Conservation (phyloP, 2,797 vertebrate species). For the Discoglossus pictus region DNA sequence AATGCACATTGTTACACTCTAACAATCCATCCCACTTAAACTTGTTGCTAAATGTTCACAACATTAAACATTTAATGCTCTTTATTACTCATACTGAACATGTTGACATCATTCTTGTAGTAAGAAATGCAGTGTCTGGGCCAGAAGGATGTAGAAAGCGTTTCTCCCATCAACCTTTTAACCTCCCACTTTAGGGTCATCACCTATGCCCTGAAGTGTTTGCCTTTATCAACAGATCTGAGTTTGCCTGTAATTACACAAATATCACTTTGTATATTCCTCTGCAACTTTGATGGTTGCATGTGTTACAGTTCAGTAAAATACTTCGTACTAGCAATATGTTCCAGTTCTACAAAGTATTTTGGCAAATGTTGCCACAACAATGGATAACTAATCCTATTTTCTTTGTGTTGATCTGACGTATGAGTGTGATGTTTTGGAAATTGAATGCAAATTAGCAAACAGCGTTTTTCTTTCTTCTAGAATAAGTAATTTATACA, state of each 20-base stretch:
- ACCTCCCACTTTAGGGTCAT: constrained; percentile 38
- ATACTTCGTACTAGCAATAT: constrained; percentile 2
- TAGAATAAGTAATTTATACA: too few species aligned
- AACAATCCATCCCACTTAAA: too few species aligned
- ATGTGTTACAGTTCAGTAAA: constrained; percentile 7
- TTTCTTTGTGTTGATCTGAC: background rate
- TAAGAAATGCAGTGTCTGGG: background rate
- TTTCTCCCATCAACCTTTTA: constrained; percentile 41
- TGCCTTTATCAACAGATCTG: constrained; percentile 27
- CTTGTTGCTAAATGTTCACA: too few species aligned
- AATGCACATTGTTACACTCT: too few species aligned
- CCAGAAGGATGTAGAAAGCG: background rate
- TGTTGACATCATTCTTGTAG: constrained; percentile 6
- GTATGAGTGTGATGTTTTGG: too few species aligned
- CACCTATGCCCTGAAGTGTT: constrained; percentile 38
- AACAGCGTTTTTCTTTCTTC: too few species aligned
- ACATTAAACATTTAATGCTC: too few species aligned
- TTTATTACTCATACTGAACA: too few species aligned
- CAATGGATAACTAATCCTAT: background rate
- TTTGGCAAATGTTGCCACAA: background rate
- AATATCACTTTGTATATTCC: constrained; percentile 33
- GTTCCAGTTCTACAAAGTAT: background rate
- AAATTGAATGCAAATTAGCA: too few species aligned
- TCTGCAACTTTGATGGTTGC: constrained; percentile 18
- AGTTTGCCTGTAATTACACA: constrained; percentile 20